Evolutionary conservation across 2,113 vertebrate genomes (phyloP).

Genomic region (Mus pahari): DNA sequence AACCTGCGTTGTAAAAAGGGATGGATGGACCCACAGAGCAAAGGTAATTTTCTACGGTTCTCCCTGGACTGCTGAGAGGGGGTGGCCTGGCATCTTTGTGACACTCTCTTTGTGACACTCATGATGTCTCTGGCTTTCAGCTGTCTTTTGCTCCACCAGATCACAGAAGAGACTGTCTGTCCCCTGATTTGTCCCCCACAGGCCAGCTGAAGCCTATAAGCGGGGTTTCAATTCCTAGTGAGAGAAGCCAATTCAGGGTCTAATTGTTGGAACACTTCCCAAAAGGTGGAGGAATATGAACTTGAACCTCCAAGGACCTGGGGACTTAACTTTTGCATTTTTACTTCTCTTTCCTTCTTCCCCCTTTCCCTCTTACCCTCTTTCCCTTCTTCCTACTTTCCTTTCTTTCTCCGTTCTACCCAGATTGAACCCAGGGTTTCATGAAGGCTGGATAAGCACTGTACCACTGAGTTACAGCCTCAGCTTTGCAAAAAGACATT

Average conservation of each 20-base stretch:
- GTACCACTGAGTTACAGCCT: background rate
- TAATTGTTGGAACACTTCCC: background rate
- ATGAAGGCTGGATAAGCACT: background rate
- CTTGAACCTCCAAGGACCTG: background rate
- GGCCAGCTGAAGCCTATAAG: background rate
- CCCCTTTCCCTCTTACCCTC: background rate
- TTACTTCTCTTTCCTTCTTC: background rate
- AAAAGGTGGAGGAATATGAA: background rate
- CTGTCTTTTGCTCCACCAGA: background rate
- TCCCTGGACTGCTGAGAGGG: background rate
- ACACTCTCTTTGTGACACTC: background rate
- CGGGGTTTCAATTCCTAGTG: background rate
- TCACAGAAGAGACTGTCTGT: background rate
- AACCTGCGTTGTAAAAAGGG: slow-evolving; percentile 87
- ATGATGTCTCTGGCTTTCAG: background rate
- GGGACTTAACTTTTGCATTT: background rate
- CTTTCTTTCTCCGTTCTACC: background rate
- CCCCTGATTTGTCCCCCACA: background rate
- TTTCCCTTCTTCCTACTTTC: too few relatives aligned
- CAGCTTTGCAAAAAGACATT: background rate
- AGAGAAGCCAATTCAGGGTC: background rate
- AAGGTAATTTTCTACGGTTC: slow-evolving; percentile 84
- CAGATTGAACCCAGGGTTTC: background rate
- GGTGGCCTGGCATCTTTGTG: background rate
- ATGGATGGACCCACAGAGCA: slow-evolving; percentile 84